Evolutionary conservation across 2,797 vertebrate genomes (phyloP), one percentile per base, ranked within the genome.

Genomic region (Acomys russatus): DNA sequence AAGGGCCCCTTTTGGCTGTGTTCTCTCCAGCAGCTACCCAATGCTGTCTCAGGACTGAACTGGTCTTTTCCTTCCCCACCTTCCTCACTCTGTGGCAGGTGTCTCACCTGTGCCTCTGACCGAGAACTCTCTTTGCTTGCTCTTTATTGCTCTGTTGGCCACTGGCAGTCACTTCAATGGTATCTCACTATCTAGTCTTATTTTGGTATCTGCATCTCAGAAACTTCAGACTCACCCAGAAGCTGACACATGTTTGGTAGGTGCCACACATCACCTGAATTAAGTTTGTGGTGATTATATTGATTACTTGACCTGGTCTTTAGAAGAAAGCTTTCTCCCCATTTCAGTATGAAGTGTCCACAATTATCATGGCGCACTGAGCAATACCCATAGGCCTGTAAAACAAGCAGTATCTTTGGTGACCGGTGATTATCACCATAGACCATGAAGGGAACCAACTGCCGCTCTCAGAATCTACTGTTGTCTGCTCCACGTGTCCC

Each of bases 261-360:
- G 9, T 44, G 54, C 68, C 30, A 61, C 35, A 70, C 9, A 15
- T 51, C 78, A 71, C 1, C 35, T 35, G 71, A 89, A 56, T 63
- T 96, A 89, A 78, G 64, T 89, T 94, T 90, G 74, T 79, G 33
- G 28, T 61, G 7, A 1, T 33, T 80, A 76, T 76, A 61, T 76
- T 71, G 56, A 35, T 90, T 33, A 61, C n/a, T 28, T 64, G 80
- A 49, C 14, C 8, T 35, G 64, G 35, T 82, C 23, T 90, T 88
- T 9, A 28, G 4, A 28, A 35, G 38, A 68, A n/a, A 17, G 44
- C 56, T 59, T 5, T 17, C 56, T 15, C 12, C 56, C 56, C 17
- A 59, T 17, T 74, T 59, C 68, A 17, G 3, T 63, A 10, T 35
- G 4, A 17, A 66, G n/a, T 14, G 61, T 93, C 11, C 12, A 0